A percentile compares a stretch with the other conserved stretches of the same genome.
These are phyloP conservation scores for Parasteatoda lunata DNA, from an alignment of 2,888 invertebrate species.

Conservation along the genomic window DNA sequence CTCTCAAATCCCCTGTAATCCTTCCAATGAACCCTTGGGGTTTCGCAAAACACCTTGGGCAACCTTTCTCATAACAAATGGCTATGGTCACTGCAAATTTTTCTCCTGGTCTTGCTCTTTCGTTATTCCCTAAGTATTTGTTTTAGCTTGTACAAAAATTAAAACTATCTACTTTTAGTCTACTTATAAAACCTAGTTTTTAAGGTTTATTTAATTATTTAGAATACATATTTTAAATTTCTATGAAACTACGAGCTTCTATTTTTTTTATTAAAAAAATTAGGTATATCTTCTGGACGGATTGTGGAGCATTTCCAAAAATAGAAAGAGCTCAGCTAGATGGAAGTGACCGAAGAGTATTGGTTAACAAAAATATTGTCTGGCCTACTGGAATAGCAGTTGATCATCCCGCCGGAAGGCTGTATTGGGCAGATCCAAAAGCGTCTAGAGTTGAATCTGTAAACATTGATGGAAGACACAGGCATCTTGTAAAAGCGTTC, in stretches of 20 bases:
- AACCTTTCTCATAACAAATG: too few species aligned
- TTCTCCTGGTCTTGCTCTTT: too few species aligned
- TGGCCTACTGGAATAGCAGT: conserved; percentile 86
- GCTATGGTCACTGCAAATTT: too few species aligned
- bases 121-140: too few species aligned
- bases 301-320: conserved; percentile 80
- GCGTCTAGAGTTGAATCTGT: conserved; percentile 82
- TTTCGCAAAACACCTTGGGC: too few species aligned
- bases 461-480: conserved; percentile 81
- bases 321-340: conserved; percentile 82
- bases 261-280: too few species aligned
- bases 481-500: conserved; percentile 79
- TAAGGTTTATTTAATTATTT: neutral
- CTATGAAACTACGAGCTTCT: neutral
- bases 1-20: too few species aligned
- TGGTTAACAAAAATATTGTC: conserved; percentile 79
- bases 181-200: neutral
- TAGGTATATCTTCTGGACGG: conserved; percentile 85
- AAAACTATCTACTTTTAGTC: neutral
- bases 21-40: too few species aligned
- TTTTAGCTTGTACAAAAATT: too few species aligned
- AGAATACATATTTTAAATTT: neutral
- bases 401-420: conserved; percentile 82
- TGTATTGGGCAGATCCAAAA: conserved; percentile 91
- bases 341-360: conserved; percentile 78